Conservation (phyloP, 2,113 vertebrate species). For the Anseranas semipalmata region DNA sequence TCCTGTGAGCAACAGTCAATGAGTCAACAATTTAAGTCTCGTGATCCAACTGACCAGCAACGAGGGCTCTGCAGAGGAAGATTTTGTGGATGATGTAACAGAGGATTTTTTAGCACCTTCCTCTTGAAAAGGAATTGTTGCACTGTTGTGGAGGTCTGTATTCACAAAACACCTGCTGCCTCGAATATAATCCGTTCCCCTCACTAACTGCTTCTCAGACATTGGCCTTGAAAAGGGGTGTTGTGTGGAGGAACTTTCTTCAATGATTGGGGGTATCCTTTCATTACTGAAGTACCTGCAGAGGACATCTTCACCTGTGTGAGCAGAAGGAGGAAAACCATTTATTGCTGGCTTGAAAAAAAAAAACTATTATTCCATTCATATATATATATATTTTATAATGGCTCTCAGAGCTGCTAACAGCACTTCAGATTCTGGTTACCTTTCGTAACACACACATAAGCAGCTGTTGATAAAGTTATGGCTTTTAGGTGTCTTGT, state of each 20-base stretch:
- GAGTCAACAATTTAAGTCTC: slow-evolving; percentile 89
- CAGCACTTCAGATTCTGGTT: background rate
- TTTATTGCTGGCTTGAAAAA: background rate
- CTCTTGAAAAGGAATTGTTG: slow-evolving; percentile 90
- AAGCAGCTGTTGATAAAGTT: background rate
- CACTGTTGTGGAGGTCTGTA: slow-evolving; percentile 86
- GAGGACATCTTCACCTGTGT: slow-evolving; percentile 81
- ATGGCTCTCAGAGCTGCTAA: background rate
- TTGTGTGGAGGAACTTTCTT: slow-evolving; percentile 80
- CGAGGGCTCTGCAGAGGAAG: slow-evolving; percentile 82
- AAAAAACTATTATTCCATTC: background rate
- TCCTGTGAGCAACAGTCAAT: slow-evolving; percentile 77
- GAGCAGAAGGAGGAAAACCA: background rate
- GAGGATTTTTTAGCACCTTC: slow-evolving; percentile 77
- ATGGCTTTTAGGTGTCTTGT: background rate
- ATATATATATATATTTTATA: background rate
- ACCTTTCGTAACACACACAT: background rate
- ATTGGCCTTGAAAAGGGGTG: slow-evolving; percentile 80
- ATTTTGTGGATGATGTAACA: slow-evolving; percentile 38
- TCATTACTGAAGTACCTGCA: slow-evolving; percentile 94
- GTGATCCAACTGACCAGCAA: slow-evolving; percentile 89
- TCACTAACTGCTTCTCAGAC: slow-evolving; percentile 80
- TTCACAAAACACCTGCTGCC: slow-evolving; percentile 86
- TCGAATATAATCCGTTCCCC: slow-evolving; percentile 90
- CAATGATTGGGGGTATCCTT: slow-evolving; percentile 87